Conservation (phyloP, 2,888 invertebrate species). For the Pyrocoelia pectoralis region DNA sequence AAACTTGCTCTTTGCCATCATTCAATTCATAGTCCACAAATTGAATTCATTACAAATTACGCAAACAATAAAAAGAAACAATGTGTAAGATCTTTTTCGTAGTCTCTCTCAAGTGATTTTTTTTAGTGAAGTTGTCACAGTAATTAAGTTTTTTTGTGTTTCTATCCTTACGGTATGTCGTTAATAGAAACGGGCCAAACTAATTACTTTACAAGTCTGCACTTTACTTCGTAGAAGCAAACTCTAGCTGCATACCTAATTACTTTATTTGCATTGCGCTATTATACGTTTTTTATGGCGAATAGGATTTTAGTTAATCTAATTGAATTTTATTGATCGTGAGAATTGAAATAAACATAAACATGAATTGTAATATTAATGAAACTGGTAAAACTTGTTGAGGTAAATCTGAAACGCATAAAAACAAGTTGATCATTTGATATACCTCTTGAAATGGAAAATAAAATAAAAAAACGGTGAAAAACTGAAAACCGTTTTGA, state of each 20-base stretch:
- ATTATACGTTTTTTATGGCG: background rate
- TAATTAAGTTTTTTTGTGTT: background rate
- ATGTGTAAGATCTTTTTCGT: background rate
- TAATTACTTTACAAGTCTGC: constrained; percentile 7
- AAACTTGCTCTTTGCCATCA: too few species aligned
- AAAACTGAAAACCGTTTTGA: too few species aligned
- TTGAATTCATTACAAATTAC: background rate
- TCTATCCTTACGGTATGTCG: background rate
- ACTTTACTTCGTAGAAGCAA: constrained; percentile 4
- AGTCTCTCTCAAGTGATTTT: background rate
- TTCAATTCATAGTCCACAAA: too few species aligned
- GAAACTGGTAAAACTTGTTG: too few species aligned
- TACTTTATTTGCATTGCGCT: constrained; percentile 2
- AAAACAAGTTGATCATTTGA: too few species aligned
- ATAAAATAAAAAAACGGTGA: too few species aligned
- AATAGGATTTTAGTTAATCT: background rate
- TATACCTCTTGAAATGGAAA: too few species aligned
- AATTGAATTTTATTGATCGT: too few species aligned
- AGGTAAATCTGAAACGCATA: too few species aligned
- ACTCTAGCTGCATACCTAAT: constrained; percentile 10
- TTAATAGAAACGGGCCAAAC: constrained; percentile 7
- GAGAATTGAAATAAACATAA: too few species aligned
- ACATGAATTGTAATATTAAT: too few species aligned
- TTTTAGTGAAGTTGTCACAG: background rate
- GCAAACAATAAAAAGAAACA: background rate